Base-by-base conservation (phyloP, 1,140 invertebrate genomes). In the Panonychus citri region DNA sequence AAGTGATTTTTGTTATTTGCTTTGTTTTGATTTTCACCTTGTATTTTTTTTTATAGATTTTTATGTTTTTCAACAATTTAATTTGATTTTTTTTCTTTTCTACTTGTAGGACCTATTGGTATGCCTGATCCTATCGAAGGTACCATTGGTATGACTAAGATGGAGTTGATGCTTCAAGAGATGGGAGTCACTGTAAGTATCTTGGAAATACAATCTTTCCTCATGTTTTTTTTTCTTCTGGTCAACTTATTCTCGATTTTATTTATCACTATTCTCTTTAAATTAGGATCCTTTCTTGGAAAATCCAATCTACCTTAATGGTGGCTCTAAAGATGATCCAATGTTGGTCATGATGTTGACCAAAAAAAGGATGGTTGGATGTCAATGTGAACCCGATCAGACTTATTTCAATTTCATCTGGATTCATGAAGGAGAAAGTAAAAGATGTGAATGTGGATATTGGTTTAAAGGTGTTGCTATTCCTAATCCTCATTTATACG, bases 311-410 rank as follows among this genome's bases (percentile, higher is more conserved):
- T 83, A 86, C 71, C 76, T 84, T 64, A 78, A 78, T 50, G 72
- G 77, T 40, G 83, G 87, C 61, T 87, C 88, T 54, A 82, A 82
- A 67, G 83, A 83, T 26, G 71, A 77, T 52, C 93, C 93, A 34
- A 95, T 83, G 63, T 66, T 88, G 62, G 80, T 97, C 63, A 84
- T 85, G 59, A 93, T 89, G 50, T 80, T 81, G 60, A 85, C 83
- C 64, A 80, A 88, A 60, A 81, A 81, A 59, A 78, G 91, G 64
- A 76, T 96, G 61, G 78, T 98, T 65, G 93, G 91, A 54, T 98
- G 93, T 71, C 77, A 96, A 67, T 98, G 93, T 71, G 86, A 95
- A 70, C 86, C 90, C 70, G 90, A 96, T 66, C 76, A 84, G 21
- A 79, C 80, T 56, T 73, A 76, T 59, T 77, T 96, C 60, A 83